Percentiles rank a stretch among this genome's conserved stretches.
Evolutionary conservation across 2,888 invertebrate species (phyloP).

Genomic region (Cryptophagus acutangulus): DNA sequence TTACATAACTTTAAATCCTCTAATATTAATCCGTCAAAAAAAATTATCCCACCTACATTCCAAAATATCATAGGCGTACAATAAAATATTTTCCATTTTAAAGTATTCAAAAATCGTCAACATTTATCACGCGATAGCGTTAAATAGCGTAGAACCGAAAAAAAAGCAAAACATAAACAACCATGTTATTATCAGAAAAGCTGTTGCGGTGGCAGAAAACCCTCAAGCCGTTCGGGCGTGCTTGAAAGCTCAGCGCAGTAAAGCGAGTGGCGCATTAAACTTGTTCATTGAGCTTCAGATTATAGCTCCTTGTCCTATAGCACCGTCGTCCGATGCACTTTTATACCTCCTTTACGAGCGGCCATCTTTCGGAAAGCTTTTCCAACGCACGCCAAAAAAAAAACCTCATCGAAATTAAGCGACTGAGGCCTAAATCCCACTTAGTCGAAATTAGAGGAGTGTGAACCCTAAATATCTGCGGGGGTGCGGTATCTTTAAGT

Average conservation of each 20-base stretch:
- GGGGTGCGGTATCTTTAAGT: slow-evolving; percentile 40
- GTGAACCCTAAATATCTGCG: slow-evolving; percentile 30
- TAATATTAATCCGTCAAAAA: too few relatives aligned
- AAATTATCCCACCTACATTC: too few relatives aligned
- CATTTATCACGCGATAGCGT: too few relatives aligned
- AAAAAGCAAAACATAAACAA: slow-evolving; percentile 39
- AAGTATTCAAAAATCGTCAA: too few relatives aligned
- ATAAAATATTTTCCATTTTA: too few relatives aligned
- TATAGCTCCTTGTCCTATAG: slow-evolving; percentile 43
- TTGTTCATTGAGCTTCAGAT: slow-evolving; percentile 43
- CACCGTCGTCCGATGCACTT: slow-evolving; percentile 41
- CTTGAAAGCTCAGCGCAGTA: slow-evolving; percentile 43
- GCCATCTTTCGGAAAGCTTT: slow-evolving; percentile 40
- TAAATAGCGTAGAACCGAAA: slow-evolving; percentile 30
- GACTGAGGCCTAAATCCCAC: background rate
- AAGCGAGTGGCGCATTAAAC: slow-evolving; percentile 43
- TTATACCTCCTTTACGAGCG: slow-evolving; percentile 43
- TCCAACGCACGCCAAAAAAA: slow-evolving; percentile 11
- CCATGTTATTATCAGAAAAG: slow-evolving; percentile 43
- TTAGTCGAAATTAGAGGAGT: slow-evolving; percentile 19
- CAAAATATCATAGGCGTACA: too few relatives aligned
- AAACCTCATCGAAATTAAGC: background rate
- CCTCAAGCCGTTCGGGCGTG: slow-evolving; percentile 32
- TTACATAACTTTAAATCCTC: too few relatives aligned
- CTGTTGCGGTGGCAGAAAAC: slow-evolving; percentile 41